Percentiles rank a stretch among this genome's conserved stretches.
phyloP scores from a whole-genome alignment of 2,888 invertebrate genomes.

The Ormyrus thymus region DNA sequence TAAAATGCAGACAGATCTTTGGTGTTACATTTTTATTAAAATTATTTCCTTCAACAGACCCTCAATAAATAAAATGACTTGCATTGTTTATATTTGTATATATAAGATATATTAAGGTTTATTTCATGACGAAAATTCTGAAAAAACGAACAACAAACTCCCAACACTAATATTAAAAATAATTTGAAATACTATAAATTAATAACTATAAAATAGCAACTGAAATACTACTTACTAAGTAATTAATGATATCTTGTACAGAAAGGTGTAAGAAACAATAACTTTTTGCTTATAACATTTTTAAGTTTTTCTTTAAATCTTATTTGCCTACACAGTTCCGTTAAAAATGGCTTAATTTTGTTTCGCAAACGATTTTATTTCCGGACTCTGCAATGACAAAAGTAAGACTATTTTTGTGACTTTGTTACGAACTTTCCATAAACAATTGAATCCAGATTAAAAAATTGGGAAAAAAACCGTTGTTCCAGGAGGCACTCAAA shows the following conservation, averaged over 20 bases:
- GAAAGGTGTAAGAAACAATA: conserved; percentile 7
- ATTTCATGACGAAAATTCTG: too few relatives aligned
- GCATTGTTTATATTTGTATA: neutral
- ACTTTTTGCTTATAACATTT: conserved; percentile 1
- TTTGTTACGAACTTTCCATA: too few relatives aligned
- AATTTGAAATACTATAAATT: too few relatives aligned
- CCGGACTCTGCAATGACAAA: too few relatives aligned
- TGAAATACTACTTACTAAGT: neutral
- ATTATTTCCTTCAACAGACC: neutral
- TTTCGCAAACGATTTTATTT: neutral
- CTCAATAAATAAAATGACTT: neutral
- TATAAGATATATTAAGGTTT: too few relatives aligned
- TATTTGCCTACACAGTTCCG: neutral
- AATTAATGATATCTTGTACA: neutral
- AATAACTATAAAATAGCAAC: too few relatives aligned
- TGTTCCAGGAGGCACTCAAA: conserved; percentile 78
- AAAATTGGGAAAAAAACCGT: neutral
- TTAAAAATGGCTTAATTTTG: too few relatives aligned
- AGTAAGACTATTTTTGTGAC: too few relatives aligned
- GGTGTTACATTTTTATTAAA: conserved; percentile 30
- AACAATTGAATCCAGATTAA: too few relatives aligned
- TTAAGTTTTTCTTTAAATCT: conserved; percentile 2
- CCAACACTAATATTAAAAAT: too few relatives aligned
- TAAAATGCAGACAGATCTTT: conserved; percentile 39
- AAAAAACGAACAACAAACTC: too few relatives aligned